Evolutionary conservation across 2,888 invertebrate genomes (phyloP), one percentile per base, ranked within the genome.

Genomic region (Lasioglossum morio): DNA sequence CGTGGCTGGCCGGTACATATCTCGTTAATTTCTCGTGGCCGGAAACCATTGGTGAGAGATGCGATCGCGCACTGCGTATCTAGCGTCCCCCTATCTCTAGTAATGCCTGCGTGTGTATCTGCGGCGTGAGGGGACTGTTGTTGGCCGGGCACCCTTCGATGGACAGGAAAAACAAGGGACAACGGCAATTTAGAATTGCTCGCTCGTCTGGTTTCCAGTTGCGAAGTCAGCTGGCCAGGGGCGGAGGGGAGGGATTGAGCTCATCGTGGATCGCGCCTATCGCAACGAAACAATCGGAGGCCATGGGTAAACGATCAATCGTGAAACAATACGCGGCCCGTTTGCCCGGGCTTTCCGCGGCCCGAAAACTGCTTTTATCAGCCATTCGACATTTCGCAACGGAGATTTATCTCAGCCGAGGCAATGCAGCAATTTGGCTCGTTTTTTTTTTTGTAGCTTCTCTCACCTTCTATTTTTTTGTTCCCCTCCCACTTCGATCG

Each of bases 291-390:
- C 90, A 88, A 89, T 85, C 79, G 60, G 78, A 72, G 85, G 77
- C 87, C 16, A 66, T 63, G 73, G 77, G 77, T 82, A 90, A 90
- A 85, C 87, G 86, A 53, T 86, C 85, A 81, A 88, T 88, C 78
- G 82, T 81, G 79, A 86, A 81, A 91, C 90, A 90, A 90, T 88
- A 79, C 87, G 81, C 72, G 70, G 79, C 53, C 77, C n/a, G 75
- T 70, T 70, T 40, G 37, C 40, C 23, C 23, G 77, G 78, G 76
- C 76, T 87, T 82, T 74, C 77, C 74, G 72, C 81, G 69, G 75
- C 53, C 78, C 79, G 72, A 82, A 80, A 84, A 84, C 88, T 87
- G 90, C 90, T 91, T 91, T 91, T 91, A 91, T 90, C 89, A 88
- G 86, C 81, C 81, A 76, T 79, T 84, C 79, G 88, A 81, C 88